Percentiles rank a stretch among this genome's conserved stretches.
Evolutionary conservation across 2,113 vertebrate species (phyloP).

Genomic region (Oreochromis niloticus): DNA sequence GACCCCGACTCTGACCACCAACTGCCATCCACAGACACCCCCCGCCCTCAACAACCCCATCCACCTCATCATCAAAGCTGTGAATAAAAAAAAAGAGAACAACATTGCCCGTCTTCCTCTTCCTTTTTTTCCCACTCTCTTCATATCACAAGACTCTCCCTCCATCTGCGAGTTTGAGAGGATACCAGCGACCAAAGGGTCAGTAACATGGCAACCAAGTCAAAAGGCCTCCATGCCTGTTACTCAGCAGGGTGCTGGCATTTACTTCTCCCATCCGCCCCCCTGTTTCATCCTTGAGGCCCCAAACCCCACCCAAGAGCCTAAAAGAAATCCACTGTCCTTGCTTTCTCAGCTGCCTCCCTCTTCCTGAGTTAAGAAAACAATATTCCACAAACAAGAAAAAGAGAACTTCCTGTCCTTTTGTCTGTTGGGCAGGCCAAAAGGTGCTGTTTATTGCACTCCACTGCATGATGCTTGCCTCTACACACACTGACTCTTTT

Average conservation of each 20-base stretch:
- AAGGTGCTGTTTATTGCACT: constrained; percentile 55
- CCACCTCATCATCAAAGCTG: background rate
- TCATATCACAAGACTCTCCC: constrained; percentile 4
- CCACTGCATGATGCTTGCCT: constrained; percentile 22
- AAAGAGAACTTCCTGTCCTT: constrained; percentile 54
- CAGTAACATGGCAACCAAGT: constrained; percentile 69
- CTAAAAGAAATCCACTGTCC: constrained; percentile 52
- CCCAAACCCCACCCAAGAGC: constrained; percentile 41
- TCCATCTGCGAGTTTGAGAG: constrained; percentile 39
- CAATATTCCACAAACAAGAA: constrained; percentile 48
- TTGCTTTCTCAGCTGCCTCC: constrained; percentile 65
- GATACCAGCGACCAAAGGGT: constrained; percentile 64
- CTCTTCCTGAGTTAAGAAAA: constrained; percentile 45
- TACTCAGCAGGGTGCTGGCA: constrained; percentile 65
- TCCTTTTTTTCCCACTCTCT: background rate
- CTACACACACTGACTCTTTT: background rate
- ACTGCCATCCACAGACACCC: constrained; percentile 5
- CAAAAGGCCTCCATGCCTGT: constrained; percentile 58
- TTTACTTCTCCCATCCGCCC: constrained; percentile 55
- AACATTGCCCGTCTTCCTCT: background rate
- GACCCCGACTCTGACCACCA: constrained; percentile 24
- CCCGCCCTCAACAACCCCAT: background rate
- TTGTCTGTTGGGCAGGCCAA: constrained; percentile 37
- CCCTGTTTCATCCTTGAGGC: constrained; percentile 46
- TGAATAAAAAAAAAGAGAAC: background rate